phyloP scores from a whole-genome alignment of 2,113 vertebrate species.

The Hippocampus mohnikei region DNA sequence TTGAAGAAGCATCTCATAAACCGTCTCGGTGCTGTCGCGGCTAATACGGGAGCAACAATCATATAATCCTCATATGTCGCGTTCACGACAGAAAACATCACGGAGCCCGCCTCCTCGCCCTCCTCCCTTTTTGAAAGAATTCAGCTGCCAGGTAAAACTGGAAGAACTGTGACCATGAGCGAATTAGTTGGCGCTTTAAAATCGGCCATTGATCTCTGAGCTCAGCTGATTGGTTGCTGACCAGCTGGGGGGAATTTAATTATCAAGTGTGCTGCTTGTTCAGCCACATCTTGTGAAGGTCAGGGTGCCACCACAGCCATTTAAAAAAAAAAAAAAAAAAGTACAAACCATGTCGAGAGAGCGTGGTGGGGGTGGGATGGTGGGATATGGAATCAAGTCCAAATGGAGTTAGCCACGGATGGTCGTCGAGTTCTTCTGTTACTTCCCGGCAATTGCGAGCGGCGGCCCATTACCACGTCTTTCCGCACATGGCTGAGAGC shows the following conservation, averaged over 20 bases:
- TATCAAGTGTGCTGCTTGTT: constrained; percentile 68
- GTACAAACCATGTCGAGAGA: constrained; percentile 38
- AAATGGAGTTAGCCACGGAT: constrained; percentile 61
- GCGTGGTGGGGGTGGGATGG: not conserved
- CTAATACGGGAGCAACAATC: constrained; percentile 42
- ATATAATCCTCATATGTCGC: constrained; percentile 42
- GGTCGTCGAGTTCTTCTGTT: constrained; percentile 45
- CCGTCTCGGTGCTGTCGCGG: constrained; percentile 32
- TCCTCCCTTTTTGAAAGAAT: constrained; percentile 57
- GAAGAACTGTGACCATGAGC: constrained; percentile 78
- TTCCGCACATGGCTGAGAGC: constrained; percentile 50
- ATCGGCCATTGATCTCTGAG: constrained; percentile 69
- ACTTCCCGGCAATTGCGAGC: constrained; percentile 61
- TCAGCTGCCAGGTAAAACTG: constrained; percentile 71
- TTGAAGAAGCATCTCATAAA: constrained; percentile 51
- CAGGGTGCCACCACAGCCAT: constrained; percentile 53
- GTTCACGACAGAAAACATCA: constrained; percentile 42
- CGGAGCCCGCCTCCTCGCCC: constrained; percentile 36
- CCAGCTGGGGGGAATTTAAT: constrained; percentile 71
- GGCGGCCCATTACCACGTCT: constrained; percentile 60
- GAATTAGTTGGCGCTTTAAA: constrained; percentile 77
- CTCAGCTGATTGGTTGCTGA: constrained; percentile 69
- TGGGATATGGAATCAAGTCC: constrained; percentile 47
- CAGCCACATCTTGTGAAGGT: constrained; percentile 75
- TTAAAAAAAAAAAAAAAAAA: not conserved